Evolutionary conservation across 2,113 vertebrate species (phyloP), one percentile per base, ranked within the genome.

Genomic region (Ailurus styani): DNA sequence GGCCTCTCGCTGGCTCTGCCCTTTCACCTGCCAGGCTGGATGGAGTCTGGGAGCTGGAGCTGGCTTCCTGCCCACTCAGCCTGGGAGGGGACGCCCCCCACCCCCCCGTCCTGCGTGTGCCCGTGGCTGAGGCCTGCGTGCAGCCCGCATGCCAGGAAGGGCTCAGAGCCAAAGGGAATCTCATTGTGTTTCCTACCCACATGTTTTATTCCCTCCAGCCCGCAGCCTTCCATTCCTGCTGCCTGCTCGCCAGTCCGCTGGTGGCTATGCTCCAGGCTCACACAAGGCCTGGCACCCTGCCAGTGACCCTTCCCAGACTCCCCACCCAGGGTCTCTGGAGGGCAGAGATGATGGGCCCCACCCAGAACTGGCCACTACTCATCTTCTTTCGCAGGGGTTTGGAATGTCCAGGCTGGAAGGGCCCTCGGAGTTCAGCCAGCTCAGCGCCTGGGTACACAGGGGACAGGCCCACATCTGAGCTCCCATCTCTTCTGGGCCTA

Each of bases 151-250:
- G 97, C 97, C 47, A 3, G 20, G n/a, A 55, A 95, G 84, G 98
- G 95, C 97, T 27, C 17, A 0, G 37, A 57, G 97, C 98, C 98
- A 98, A 62, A 73, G 96, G 87, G 95, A 91, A 85, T 81, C 70
- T 93, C 97, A 98, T 97, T 98, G 98, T 98, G 83, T 95, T 97
- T 96, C 96, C 95, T 78, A 66, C 97, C 93, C 95, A 93, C 98
- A 50, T 72, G 72, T 70, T 90, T 90, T 82, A 64, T 79, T 85
- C 95, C 84, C 91, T 75, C 14, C 66, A 87, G 86, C 94, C 81
- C 79, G 40, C 82, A 83, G 83, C 94, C 92, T 91, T 96, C 95
- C 31, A 9, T 87, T 37, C 83, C 91, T 21, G 9, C 54, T 37
- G 91, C 89, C 95, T 72, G 87, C 94, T 62, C 2, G 3, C 72